Conservation (phyloP, 1,140 invertebrate genomes). For the Drosophila orosa region DNA sequence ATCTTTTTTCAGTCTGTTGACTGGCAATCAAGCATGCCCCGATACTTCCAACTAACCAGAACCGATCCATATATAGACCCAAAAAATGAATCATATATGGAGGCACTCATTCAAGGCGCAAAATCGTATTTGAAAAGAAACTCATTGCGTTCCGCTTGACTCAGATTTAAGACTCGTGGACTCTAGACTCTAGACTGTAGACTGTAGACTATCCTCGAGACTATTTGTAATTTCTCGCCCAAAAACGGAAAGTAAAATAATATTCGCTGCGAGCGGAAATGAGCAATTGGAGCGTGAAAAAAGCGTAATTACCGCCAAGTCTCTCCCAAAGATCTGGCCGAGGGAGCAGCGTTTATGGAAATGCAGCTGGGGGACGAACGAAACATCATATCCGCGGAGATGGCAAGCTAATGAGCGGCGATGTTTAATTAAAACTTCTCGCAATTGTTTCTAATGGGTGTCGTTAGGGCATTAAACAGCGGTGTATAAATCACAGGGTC, state of each 20-base stretch:
- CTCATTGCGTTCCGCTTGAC: slow-evolving; percentile 39
- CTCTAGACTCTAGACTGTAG: slow-evolving; percentile 28
- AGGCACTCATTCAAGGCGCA: slow-evolving; percentile 6
- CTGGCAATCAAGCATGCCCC: slow-evolving; percentile 12
- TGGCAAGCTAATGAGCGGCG: slow-evolving; percentile 55
- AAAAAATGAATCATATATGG: slow-evolving; percentile 12
- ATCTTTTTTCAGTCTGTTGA: neutral
- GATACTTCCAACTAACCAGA: neutral
- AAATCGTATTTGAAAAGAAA: slow-evolving; percentile 18
- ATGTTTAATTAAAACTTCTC: slow-evolving; percentile 81
- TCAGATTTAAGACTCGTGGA: slow-evolving; percentile 16
- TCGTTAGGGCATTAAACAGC: slow-evolving; percentile 76
- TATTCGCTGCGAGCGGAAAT: slow-evolving; percentile 59
- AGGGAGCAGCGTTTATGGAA: slow-evolving; percentile 63
- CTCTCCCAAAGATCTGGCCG: slow-evolving; percentile 46
- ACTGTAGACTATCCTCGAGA: slow-evolving; percentile 1
- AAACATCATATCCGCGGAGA: slow-evolving; percentile 14
- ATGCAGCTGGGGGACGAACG: slow-evolving; percentile 7
- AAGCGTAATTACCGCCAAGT: slow-evolving; percentile 70
- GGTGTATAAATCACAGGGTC: slow-evolving; percentile 72
- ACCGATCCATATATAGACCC: slow-evolving; percentile 4
- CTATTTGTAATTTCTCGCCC: slow-evolving; percentile 38
- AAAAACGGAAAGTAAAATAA: slow-evolving; percentile 55
- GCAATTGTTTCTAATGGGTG: slow-evolving; percentile 81
- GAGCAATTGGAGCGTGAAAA: slow-evolving; percentile 77